These are phyloP conservation scores for Hydriomena furcata DNA, from an alignment of 2,888 invertebrate species.

Conservation along the genomic window DNA sequence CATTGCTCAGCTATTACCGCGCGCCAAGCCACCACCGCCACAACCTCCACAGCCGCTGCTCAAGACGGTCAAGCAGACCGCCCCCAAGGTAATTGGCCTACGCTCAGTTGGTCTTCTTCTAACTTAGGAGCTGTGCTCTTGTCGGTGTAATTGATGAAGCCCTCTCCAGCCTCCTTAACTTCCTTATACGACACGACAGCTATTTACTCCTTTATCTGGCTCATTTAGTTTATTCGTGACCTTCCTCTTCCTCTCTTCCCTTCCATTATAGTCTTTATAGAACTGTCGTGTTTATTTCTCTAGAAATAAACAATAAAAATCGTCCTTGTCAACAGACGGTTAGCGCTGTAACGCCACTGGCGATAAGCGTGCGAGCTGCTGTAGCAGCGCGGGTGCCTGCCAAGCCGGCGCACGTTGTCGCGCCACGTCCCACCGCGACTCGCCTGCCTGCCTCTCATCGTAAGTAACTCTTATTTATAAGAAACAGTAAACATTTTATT, in stretches of 20 bases:
- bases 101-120: too few species aligned
- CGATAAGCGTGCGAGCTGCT: slow-evolving; percentile 69
- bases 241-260: too few species aligned
- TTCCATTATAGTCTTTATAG: too few species aligned
- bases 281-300: too few species aligned
- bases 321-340: slow-evolving; percentile 87
- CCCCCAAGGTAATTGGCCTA: slow-evolving; percentile 66
- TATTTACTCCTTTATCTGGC: too few species aligned
- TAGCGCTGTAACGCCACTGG: slow-evolving; percentile 95
- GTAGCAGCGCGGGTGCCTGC: slow-evolving; percentile 54
- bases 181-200: too few species aligned
- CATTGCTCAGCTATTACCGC: slow-evolving; percentile 91
- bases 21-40: slow-evolving; percentile 82
- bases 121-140: too few species aligned
- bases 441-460: slow-evolving; percentile 44
- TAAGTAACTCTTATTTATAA: too few species aligned
- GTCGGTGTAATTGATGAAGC: too few species aligned
- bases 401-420: slow-evolving; percentile 73
- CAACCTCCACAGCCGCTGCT: slow-evolving; percentile 83
- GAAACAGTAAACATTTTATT: too few species aligned
- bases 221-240: too few species aligned
- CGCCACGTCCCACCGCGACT: slow-evolving; percentile 45
- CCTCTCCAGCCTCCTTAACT: too few species aligned
- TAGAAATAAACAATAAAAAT: not conserved
- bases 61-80: slow-evolving; percentile 72